Base-by-base conservation (phyloP, 2,113 vertebrate genomes). In the Lophura nycthemera region DNA sequence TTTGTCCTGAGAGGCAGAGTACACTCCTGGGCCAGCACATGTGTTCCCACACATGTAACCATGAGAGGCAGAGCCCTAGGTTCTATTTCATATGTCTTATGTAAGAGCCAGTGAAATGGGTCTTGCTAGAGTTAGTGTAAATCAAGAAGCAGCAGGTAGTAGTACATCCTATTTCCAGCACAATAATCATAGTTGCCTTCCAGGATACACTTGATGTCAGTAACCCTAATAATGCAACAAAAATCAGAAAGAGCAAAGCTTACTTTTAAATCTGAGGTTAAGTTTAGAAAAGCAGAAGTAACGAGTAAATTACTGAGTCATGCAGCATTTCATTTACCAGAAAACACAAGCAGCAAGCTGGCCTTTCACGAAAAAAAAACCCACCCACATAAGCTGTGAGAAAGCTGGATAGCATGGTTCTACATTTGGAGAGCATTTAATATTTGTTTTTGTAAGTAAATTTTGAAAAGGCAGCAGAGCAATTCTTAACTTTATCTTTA, bases 271-370 rank as follows among this genome's bases (percentile, higher is more conserved):
- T 92, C 43, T 47, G 43, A 74, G 80, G 56, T 91, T 92, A 81
- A 83, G 80, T 96, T 95, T 93, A 95, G 90, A 93, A 91, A 91
- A 93, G 63, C 88, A 93, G 88, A 91, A 78, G 43, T 67, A 45
- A 92, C 65, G 8, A 72, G 73, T 69, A 77, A 82, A 84, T 34
- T 83, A 91, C 47, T 91, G 83, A 79, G 50, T 92, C n/a, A 45
- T 54, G 69, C 96, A 90, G 54, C 73, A 65, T 77, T 65, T 74
- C 73, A 65, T 77, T 65, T 74, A 76, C 47, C 30, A 57, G 10
- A 34, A 83, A 85, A 36, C 1, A 3, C 1, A 52, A 30, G 52
- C 67, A 93, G 57, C 36, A 72, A 43, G 16, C 21, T 79, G 20
- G 19, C 16, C 75, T 45, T 73, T 56, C 22, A 56, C 11, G 27